Percentiles rank a stretch among this genome's conserved stretches.
phyloP scores from a whole-genome alignment of 2,113 vertebrate species.

The Crocuta crocuta region DNA sequence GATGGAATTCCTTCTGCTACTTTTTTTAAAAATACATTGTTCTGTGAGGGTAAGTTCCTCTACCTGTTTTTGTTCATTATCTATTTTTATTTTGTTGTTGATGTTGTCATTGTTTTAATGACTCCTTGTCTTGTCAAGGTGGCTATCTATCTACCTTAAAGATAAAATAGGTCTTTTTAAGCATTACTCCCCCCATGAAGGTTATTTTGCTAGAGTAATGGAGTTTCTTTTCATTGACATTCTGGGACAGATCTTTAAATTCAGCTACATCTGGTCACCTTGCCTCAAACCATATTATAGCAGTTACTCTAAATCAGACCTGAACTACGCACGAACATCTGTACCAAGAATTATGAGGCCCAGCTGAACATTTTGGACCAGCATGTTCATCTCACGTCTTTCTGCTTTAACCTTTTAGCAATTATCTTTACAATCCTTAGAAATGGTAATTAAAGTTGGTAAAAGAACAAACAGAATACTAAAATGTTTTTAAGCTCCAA shows the following conservation, averaged over 20 bases:
- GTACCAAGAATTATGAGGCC: slow-evolving; percentile 75
- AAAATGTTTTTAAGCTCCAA: slow-evolving; percentile 60
- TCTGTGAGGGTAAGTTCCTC: not conserved
- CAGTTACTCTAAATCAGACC: slow-evolving; percentile 78
- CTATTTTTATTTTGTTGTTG: not conserved
- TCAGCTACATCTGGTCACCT: slow-evolving; percentile 76
- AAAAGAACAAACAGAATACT: slow-evolving; percentile 75
- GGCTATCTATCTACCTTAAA: not conserved
- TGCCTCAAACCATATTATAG: slow-evolving; percentile 67
- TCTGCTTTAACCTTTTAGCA: slow-evolving; percentile 75
- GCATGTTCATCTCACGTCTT: slow-evolving; percentile 73
- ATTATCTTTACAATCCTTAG: slow-evolving; percentile 80
- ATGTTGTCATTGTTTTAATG: not conserved
- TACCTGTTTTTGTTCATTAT: not conserved
- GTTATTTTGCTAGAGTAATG: slow-evolving; percentile 56
- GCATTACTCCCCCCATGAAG: not conserved
- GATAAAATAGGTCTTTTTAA: slow-evolving; percentile 31
- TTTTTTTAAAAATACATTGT: not conserved
- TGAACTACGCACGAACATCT: slow-evolving; percentile 78
- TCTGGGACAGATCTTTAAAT: slow-evolving; percentile 78
- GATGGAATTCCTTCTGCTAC: not conserved
- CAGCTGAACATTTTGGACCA: slow-evolving; percentile 70
- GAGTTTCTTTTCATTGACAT: slow-evolving; percentile 78
- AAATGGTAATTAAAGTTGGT: slow-evolving; percentile 74
- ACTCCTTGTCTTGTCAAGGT: slow-evolving; percentile 32